Conservation (phyloP, 2,797 vertebrate species). For the Falco naumanni region DNA sequence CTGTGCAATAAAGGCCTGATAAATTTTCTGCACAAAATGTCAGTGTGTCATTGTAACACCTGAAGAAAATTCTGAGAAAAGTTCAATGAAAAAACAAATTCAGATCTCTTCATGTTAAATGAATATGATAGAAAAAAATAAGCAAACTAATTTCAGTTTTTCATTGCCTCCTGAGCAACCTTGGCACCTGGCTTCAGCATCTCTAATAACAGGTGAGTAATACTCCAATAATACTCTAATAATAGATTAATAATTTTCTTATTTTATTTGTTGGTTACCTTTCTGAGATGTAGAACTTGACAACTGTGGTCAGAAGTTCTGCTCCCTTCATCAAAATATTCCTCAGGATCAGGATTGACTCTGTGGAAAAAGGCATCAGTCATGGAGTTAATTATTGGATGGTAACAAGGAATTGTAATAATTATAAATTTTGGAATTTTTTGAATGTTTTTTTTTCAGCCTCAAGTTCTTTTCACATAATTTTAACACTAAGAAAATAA, state of each 20-base stretch:
- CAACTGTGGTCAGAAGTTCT: background rate
- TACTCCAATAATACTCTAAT: background rate
- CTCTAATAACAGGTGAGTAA: background rate
- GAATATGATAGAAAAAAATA: background rate
- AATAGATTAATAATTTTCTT: background rate
- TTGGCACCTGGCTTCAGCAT: background rate
- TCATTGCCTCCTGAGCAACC: background rate
- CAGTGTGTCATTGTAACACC: background rate
- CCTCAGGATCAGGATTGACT: background rate
- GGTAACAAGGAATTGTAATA: background rate
- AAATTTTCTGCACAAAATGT: background rate
- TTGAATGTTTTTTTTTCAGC: background rate
- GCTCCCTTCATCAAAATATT: background rate
- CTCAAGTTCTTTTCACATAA: background rate
- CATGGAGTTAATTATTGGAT: background rate
- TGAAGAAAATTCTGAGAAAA: background rate
- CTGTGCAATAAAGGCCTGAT: background rate
- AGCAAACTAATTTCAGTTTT: background rate
- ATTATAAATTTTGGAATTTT: background rate
- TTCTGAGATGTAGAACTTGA: background rate
- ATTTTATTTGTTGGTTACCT: background rate
- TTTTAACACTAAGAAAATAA: background rate
- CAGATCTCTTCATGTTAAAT: background rate
- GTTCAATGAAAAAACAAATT: background rate
- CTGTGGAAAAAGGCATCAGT: background rate